Evolutionary conservation across 2,113 vertebrate genomes (phyloP).

Genomic region (Prochilodus magdalenae): DNA sequence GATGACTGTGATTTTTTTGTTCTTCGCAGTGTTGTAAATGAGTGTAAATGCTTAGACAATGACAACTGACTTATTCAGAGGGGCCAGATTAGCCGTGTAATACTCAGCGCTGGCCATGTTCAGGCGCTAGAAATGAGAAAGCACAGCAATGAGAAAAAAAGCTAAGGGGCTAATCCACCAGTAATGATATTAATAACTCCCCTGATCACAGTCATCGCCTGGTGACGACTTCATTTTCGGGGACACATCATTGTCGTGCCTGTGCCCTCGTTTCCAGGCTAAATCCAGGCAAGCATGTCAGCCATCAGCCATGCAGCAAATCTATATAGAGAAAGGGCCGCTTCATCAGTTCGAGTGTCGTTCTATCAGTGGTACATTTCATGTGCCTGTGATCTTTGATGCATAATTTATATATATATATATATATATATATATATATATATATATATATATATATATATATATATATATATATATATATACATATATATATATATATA

Average conservation of each 20-base stretch:
- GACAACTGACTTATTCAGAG: conserved; percentile 23
- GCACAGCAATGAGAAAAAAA: conserved; percentile 2
- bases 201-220: conserved; percentile 39
- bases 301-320: conserved; percentile 32
- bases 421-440: not conserved
- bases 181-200: conserved; percentile 59
- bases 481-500: too few relatives aligned
- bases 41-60: conserved; percentile 24
- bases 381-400: not conserved
- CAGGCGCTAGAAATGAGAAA: not conserved
- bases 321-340: conserved; percentile 40
- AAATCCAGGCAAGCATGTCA: conserved; percentile 48
- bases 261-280: conserved; percentile 36
- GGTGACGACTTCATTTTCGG: conserved; percentile 47
- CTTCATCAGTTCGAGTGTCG: conserved; percentile 6
- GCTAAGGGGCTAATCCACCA: conserved; percentile 31
- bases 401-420: too few relatives aligned
- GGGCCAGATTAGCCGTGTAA: conserved; percentile 46
- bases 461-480: too few relatives aligned
- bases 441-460: too few relatives aligned
- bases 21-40: conserved; percentile 10
- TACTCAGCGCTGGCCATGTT: not conserved
- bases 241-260: conserved; percentile 45
- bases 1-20: conserved; percentile 18
- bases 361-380: not conserved